phyloP scores from a whole-genome alignment of 2,888 invertebrate species.

The Dioctria linearis region DNA sequence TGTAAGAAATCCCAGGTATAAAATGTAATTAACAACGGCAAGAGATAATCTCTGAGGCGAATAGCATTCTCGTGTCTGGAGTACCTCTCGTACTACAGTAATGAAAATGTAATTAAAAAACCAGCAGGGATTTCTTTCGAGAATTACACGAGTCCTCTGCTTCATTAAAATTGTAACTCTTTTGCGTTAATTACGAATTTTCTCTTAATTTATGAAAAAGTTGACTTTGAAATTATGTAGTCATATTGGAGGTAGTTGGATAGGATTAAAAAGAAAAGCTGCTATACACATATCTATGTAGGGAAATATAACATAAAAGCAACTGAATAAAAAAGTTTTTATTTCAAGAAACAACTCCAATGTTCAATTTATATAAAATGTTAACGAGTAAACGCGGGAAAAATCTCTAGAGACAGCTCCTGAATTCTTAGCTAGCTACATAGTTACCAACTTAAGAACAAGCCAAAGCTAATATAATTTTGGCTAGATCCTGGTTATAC shows the following conservation, averaged over 20 bases:
- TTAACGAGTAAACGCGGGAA: too few relatives aligned
- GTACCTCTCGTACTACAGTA: not conserved
- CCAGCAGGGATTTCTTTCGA: not conserved
- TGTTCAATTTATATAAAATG: too few relatives aligned
- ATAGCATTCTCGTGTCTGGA: not conserved
- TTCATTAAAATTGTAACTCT: slow-evolving; percentile 5
- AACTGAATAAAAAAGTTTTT: too few relatives aligned
- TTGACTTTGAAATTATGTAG: slow-evolving; percentile 2
- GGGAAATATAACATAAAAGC: too few relatives aligned
- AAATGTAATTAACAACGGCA: not conserved
- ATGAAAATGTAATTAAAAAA: slow-evolving; percentile 12
- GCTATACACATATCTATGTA: too few relatives aligned
- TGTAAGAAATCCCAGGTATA: not conserved
- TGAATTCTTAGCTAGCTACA: too few relatives aligned
- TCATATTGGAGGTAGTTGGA: not conserved
- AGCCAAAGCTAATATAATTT: too few relatives aligned
- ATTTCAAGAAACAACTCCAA: too few relatives aligned
- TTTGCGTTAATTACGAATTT: not conserved
- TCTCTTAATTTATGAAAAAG: slow-evolving; percentile 3
- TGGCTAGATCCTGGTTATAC: too few relatives aligned
- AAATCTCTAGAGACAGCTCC: too few relatives aligned
- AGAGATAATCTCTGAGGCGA: not conserved
- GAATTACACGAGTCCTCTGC: not conserved
- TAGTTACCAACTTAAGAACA: too few relatives aligned
- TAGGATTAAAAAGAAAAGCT: too few relatives aligned